Evolutionary conservation across 1,140 invertebrate genomes (phyloP).

Genomic region (Microplitis demolitor): DNA sequence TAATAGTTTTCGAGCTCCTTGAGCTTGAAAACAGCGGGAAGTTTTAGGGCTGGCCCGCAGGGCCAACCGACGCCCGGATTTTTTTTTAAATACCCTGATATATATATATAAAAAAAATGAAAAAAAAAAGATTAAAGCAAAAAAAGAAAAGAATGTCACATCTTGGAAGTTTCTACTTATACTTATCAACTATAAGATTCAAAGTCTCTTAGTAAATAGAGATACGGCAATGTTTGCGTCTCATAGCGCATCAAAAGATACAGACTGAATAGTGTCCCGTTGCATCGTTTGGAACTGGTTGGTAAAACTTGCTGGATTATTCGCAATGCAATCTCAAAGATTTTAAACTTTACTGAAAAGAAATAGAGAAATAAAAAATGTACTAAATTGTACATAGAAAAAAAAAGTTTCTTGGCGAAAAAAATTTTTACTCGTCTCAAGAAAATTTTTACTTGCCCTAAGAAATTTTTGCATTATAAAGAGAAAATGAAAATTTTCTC

Average conservation of each 20-base stretch:
- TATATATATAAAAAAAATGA: not conserved
- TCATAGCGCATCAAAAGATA: slow-evolving; percentile 55
- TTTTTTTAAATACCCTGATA: too few relatives aligned
- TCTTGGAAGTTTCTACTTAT: slow-evolving; percentile 11
- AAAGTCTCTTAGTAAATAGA: slow-evolving; percentile 54
- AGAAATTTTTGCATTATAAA: not conserved
- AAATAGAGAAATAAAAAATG: not conserved
- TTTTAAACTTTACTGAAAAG: not conserved
- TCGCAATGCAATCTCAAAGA: not conserved
- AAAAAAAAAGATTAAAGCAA: slow-evolving; percentile 12
- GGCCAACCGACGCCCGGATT: too few relatives aligned
- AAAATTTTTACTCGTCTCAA: not conserved
- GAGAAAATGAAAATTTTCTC: too few relatives aligned
- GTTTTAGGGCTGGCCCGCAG: too few relatives aligned
- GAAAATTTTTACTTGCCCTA: not conserved
- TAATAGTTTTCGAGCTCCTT: too few relatives aligned
- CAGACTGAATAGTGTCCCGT: slow-evolving; percentile 45
- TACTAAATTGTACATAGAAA: not conserved
- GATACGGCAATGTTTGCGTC: slow-evolving; percentile 55
- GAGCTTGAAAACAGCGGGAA: too few relatives aligned
- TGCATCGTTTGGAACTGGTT: not conserved
- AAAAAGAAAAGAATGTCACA: slow-evolving; percentile 1
- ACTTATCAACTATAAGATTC: slow-evolving; percentile 56
- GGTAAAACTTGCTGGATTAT: not conserved
- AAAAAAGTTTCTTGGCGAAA: not conserved